Percentiles rank a stretch among this genome's conserved stretches.
Evolutionary conservation across 2,113 vertebrate genomes (phyloP).

Genomic region (Genyomyrus donnyi): DNA sequence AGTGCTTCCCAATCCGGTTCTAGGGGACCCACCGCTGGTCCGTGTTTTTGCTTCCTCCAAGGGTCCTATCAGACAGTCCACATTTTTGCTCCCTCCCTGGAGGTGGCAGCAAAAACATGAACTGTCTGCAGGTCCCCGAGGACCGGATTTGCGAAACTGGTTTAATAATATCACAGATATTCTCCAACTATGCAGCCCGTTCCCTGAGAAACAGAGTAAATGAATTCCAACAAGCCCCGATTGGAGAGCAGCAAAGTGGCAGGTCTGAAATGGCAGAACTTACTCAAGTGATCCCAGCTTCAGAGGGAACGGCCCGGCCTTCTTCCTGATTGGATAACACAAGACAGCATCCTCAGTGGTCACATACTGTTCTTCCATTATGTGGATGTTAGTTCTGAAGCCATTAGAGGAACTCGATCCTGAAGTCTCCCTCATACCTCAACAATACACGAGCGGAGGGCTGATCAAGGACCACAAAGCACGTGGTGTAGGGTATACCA

Average conservation of each 20-base stretch:
- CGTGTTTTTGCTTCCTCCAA: not conserved
- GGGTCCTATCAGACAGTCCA: not conserved
- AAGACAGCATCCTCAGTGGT: not conserved
- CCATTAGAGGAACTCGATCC: not conserved
- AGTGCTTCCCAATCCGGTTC: not conserved
- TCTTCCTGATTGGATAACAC: not conserved
- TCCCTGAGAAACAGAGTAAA: not conserved
- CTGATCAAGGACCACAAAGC: not conserved
- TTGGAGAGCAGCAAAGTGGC: not conserved
- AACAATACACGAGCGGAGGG: not conserved
- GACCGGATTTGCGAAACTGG: not conserved
- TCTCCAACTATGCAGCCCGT: not conserved
- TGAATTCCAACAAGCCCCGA: not conserved
- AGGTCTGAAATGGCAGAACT: not conserved
- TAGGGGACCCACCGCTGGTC: not conserved
- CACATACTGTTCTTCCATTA: not conserved
- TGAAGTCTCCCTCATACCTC: not conserved
- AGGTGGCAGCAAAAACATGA: not conserved
- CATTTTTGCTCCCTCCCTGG: not conserved
- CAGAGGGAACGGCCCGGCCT: not conserved
- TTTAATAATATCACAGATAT: not conserved
- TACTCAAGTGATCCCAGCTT: not conserved
- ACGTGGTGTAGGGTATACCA: not conserved
- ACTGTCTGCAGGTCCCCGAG: not conserved
- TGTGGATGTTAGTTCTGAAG: not conserved